Conservation (phyloP, 1,140 invertebrate species). For the Nebria ingens region DNA sequence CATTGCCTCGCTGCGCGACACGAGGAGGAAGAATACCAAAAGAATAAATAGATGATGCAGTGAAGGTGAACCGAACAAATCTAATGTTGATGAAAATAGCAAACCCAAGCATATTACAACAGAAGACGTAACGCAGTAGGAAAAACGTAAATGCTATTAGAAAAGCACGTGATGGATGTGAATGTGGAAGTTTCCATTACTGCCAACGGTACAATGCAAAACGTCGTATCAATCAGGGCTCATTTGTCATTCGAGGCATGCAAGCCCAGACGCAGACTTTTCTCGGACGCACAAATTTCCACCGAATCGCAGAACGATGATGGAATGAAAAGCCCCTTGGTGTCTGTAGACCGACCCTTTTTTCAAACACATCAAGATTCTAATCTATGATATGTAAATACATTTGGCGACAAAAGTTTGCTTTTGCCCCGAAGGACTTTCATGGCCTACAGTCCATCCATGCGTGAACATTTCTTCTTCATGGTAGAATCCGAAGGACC, state of each 20-base stretch:
- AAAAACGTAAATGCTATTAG: constrained; percentile 6
- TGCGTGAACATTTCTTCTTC: background rate
- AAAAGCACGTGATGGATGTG: constrained; percentile 1
- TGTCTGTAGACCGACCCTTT: background rate
- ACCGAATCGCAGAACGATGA: background rate
- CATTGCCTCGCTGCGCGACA: background rate
- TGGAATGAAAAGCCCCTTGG: background rate
- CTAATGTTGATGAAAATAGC: background rate
- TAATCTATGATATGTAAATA: constrained; percentile 10
- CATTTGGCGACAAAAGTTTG: constrained; percentile 5
- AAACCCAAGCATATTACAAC: background rate
- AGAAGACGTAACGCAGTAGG: background rate
- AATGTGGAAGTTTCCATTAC: constrained; percentile 8
- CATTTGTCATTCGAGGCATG: constrained; percentile 6
- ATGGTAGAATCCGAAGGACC: too few species aligned
- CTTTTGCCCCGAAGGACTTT: background rate
- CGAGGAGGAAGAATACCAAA: background rate
- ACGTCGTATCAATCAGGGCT: constrained; percentile 8
- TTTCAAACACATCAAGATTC: constrained; percentile 5
- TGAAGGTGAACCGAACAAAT: background rate
- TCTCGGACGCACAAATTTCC: constrained; percentile 4
- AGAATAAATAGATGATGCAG: too few species aligned
- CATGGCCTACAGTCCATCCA: background rate
- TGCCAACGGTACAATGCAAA: constrained; percentile 4
- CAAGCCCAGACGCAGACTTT: too few species aligned